Conservation (phyloP, 1,140 invertebrate species). For the Zaprionus inermis region DNA sequence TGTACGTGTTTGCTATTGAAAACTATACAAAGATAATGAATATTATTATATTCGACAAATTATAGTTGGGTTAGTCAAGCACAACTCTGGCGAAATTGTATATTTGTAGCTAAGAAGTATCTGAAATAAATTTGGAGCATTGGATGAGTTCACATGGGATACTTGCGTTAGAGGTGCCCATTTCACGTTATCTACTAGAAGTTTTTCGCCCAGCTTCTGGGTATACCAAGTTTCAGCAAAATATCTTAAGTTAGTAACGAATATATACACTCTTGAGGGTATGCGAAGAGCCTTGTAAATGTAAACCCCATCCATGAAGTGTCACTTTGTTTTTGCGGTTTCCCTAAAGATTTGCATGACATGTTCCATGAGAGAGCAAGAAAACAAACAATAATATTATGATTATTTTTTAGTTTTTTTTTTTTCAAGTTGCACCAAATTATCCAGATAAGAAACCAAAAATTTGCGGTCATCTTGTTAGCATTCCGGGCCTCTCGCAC, state of each 20-base stretch:
- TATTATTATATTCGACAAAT: neutral
- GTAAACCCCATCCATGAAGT: neutral
- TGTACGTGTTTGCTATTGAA: neutral
- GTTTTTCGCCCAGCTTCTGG: neutral
- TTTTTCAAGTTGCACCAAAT: slow-evolving; percentile 19
- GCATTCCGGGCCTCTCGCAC: slow-evolving; percentile 2
- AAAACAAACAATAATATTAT: slow-evolving; percentile 27
- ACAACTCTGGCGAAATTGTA: neutral
- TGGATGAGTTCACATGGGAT: neutral
- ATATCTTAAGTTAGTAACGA: neutral
- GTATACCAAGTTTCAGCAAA: neutral
- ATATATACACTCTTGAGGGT: slow-evolving; percentile 1
- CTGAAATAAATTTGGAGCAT: neutral
- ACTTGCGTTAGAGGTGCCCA: neutral
- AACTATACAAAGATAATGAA: neutral
- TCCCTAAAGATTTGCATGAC: slow-evolving; percentile 23
- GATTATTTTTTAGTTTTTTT: slow-evolving; percentile 13
- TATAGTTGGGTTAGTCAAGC: neutral
- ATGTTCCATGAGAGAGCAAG: neutral
- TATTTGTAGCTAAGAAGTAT: neutral
- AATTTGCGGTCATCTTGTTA: slow-evolving; percentile 54
- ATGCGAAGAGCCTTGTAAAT: neutral
- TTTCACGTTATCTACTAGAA: neutral
- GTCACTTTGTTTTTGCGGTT: slow-evolving; percentile 33
- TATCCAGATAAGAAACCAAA: slow-evolving; percentile 41